Percentiles rank a stretch among this genome's conserved stretches.
phyloP scores from a whole-genome alignment of 2,113 vertebrate species.

The Heterotilapia buettikoferi region DNA sequence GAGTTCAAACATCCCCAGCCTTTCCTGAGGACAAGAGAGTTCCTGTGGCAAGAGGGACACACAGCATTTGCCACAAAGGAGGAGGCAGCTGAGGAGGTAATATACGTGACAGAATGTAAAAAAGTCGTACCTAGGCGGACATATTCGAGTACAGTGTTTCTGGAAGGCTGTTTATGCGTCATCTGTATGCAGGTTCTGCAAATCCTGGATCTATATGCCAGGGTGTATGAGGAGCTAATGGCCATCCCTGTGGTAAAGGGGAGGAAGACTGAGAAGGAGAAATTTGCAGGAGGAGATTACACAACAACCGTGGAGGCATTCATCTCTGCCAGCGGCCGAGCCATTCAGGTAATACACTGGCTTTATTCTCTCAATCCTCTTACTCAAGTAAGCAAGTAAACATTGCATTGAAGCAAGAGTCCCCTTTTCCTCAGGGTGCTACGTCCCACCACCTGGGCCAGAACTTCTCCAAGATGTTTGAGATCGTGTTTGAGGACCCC shows the following conservation, averaged over 20 bases:
- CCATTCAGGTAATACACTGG: slow-evolving; percentile 82
- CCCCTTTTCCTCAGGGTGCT: slow-evolving; percentile 76
- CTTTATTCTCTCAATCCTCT: not conserved
- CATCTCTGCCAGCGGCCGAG: slow-evolving; percentile 93
- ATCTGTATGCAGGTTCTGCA: slow-evolving; percentile 79
- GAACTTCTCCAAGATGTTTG: slow-evolving; percentile 98
- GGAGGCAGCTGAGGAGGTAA: slow-evolving; percentile 91
- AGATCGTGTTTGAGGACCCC: slow-evolving; percentile 93
- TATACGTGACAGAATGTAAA: fast-evolving
- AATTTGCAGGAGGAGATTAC: slow-evolving; percentile 96
- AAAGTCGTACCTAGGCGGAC: fast-evolving
- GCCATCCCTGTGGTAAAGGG: slow-evolving; percentile 96
- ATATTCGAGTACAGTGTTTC: not conserved
- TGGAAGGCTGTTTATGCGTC: fast-evolving
- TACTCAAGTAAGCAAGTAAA: not conserved
- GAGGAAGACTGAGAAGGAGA: slow-evolving; percentile 95
- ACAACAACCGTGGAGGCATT: slow-evolving; percentile 94
- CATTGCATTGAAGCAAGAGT: not conserved
- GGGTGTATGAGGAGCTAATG: slow-evolving; percentile 92
- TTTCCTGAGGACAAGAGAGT: slow-evolving; percentile 95
- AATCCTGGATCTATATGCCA: slow-evolving; percentile 91
- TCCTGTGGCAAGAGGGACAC: slow-evolving; percentile 98
- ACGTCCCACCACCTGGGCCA: slow-evolving; percentile 97
- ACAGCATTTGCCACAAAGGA: slow-evolving; percentile 91
- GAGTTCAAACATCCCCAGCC: slow-evolving; percentile 99